Percentiles rank a stretch among this genome's conserved stretches.
phyloP scores from a whole-genome alignment of 2,797 vertebrate genomes.

The Acanthurus lineatus region DNA sequence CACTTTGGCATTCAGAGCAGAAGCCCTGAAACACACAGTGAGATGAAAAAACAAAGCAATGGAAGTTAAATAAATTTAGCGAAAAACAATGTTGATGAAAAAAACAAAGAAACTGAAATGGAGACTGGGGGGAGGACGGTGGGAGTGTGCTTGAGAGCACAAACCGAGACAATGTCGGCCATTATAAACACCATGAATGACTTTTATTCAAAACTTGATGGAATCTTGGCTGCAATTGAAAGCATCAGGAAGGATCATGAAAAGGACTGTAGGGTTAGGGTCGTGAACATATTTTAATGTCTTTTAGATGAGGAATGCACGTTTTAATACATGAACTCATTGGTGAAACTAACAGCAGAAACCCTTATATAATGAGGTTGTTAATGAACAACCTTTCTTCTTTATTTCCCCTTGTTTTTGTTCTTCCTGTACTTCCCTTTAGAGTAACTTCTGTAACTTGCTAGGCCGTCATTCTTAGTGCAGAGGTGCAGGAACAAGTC shows the following conservation, averaged over 20 bases:
- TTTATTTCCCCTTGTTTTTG: too few species aligned
- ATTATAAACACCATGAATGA: constrained; percentile 1
- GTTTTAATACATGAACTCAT: too few species aligned
- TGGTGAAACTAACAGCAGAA: too few species aligned
- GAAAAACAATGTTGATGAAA: constrained; percentile 24
- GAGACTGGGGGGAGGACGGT: neutral
- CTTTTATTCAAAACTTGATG: constrained; percentile 20
- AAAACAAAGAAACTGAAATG: constrained; percentile 19
- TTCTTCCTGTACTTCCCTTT: too few species aligned
- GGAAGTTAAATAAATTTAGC: constrained; percentile 32
- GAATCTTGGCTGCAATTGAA: constrained; percentile 20
- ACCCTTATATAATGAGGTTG: too few species aligned
- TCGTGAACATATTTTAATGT: too few species aligned
- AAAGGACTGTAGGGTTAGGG: too few species aligned
- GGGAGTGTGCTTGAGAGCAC: neutral
- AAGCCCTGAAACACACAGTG: neutral
- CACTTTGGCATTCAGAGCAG: constrained; percentile 25
- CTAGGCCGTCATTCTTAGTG: too few species aligned
- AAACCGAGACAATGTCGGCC: constrained; percentile 28
- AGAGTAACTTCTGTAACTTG: too few species aligned
- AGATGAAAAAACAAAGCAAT: constrained; percentile 29
- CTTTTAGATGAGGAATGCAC: too few species aligned
- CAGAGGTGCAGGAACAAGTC: too few species aligned
- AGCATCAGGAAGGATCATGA: neutral
- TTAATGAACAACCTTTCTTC: too few species aligned